Base-by-base conservation (phyloP, 2,888 invertebrate genomes). In the Eupelmus urozonus region DNA sequence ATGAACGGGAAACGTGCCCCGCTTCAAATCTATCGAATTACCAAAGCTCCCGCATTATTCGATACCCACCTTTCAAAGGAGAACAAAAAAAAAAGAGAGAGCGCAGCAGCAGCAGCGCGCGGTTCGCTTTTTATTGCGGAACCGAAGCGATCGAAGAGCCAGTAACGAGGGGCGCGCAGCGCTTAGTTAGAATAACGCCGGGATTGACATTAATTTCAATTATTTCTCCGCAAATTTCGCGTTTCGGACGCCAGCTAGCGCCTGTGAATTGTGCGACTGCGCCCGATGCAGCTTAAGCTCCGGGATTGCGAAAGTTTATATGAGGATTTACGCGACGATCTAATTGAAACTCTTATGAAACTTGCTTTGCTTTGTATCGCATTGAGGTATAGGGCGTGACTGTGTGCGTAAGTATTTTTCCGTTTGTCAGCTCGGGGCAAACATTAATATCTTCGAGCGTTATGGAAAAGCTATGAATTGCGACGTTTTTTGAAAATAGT, bases 141-240 rank as follows among this genome's bases (percentile, higher is more conserved):
- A 34, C 9, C 34, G 34, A 34, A 34, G 34, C 9, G 3, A 3
- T 34, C 34, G 34, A 34, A 9, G 3, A 34, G 9, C 34, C n/a
- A n/a, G n/a, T n/a, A 34, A 34, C 34, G 9, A 9, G 34, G 34
- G 34, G 9, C 34, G 27, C 45, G 25, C n/a, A 9, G 9, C 34
- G 27, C 45, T 13, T 16, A 3, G 4, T 34, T 1, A n/a, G 25
- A 23, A 34, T 16, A 34, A 16, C 27, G 9, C 4, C 16, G 11
- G 59, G 59, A 65, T 76, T 65, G 71, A 71, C 65, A 65, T 71
- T 71, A 76, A 71, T 71, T 65, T 62, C 69, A 76, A 76, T 76
- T 76, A 70, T 57, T 63, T 40, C 27, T 0, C 49, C 23, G 42
- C 42, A 55, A 70, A 69, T 75, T 62, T 69, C 59, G 27, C 51